Evolutionary conservation across 2,797 vertebrate species (phyloP), one percentile per base, ranked within the genome.

Genomic region (Menidia menidia): DNA sequence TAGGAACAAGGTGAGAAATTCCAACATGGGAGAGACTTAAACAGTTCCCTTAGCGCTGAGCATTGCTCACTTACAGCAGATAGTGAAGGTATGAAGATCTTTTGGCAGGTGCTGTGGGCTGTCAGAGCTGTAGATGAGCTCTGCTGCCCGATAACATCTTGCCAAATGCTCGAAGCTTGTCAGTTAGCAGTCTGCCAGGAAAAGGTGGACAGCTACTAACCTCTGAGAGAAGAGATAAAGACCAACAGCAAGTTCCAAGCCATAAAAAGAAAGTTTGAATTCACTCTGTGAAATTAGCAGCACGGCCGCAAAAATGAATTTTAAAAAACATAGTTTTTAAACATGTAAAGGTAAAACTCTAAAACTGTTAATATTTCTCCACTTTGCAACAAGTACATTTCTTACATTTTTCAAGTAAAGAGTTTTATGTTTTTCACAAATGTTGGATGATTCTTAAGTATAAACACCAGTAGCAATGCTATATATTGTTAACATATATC

Each of bases 31-130:
- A 87, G 78, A 84, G 91, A 87, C 31, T 89, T 91, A 92, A 90
- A 71, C 83, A 55, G 88, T 82, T 91, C 84, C 90, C 86, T 87
- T 81, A 90, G 88, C 61, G 51, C 84, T 81, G 82, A 89, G 88
- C 83, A 77, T 62, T 75, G 89, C 87, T 92, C 92, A 88, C 88
- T 92, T 88, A 88, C 77, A 78, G 87, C 87, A 89, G 86, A 90
- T 81, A 89, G 90, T 82, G 85, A 75, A 88, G 87, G 85, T 91
- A 87, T 90, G 91, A 87, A 92, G 90, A 85, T 92, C 82, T 85
- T 91, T 87, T 94, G 93, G 93, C 93, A 95, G 93, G 91, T 94
- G 91, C 89, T 90, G 85, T 64, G 72, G 85, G 88, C 93, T 94
- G 93, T 94, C 93, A 95, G 89, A 88, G 86, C 82, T 56, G 76